Evolutionary conservation across 2,113 vertebrate species (phyloP).

Genomic region (Nyctibius bracteatus): DNA sequence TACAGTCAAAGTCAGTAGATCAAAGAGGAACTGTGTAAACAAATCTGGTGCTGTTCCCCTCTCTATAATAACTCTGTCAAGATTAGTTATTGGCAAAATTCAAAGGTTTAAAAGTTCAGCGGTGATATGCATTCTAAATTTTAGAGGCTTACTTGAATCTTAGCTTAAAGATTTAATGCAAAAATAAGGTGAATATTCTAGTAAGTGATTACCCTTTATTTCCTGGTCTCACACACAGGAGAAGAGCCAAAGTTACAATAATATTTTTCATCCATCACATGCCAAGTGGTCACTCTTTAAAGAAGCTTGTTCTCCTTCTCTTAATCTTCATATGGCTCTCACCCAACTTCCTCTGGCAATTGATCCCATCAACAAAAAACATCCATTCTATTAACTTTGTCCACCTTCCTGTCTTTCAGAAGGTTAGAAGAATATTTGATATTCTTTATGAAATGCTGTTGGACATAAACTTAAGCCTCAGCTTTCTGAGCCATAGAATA

Average conservation of each 20-base stretch:
- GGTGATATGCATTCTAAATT: not conserved
- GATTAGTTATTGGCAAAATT: slow-evolving; percentile 29
- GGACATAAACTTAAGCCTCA: not conserved
- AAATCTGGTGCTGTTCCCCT: slow-evolving; percentile 14
- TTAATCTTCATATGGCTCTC: not conserved
- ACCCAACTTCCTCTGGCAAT: not conserved
- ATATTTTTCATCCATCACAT: not conserved
- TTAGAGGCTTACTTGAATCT: not conserved
- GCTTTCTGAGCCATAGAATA: not conserved
- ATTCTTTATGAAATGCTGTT: not conserved
- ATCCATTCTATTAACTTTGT: not conserved
- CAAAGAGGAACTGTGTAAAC: slow-evolving; percentile 29
- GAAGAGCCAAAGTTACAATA: not conserved
- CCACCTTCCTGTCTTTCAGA: not conserved
- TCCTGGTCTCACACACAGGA: not conserved
- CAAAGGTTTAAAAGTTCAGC: not conserved
- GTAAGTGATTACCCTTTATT: not conserved
- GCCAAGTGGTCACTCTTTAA: not conserved
- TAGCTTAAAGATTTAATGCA: not conserved
- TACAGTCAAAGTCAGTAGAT: slow-evolving; percentile 48
- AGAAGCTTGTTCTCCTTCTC: not conserved
- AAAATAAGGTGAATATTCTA: not conserved
- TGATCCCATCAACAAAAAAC: not conserved
- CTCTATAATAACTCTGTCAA: slow-evolving; percentile 9
- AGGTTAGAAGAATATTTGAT: not conserved